Base-by-base conservation (phyloP, 2,113 vertebrate genomes). In the Cebidichthys violaceus region DNA sequence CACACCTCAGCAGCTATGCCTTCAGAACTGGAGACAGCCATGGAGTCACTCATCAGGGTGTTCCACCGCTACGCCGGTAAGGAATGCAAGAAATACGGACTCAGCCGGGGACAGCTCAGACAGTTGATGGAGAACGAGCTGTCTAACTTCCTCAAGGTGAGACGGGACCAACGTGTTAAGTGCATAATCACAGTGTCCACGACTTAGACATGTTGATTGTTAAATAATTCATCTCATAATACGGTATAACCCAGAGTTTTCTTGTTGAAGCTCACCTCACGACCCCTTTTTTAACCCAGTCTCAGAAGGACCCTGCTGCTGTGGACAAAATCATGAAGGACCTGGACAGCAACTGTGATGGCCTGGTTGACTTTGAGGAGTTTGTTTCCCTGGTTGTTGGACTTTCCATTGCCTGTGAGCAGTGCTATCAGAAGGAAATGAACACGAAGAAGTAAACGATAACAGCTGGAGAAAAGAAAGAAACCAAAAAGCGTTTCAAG, bases 321-420 rank as follows among this genome's bases (percentile, higher is more conserved):
- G 91, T 99, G 15, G 98, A 99, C 90, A 96, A 91, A 92, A 97
- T 99, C 86, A 97, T 99, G 97, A 97, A 95, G 86, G 97, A 99
- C 84, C 90, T 99, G 86, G 98, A 99, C 9, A 86, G 96, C 87
- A 97, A 99, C 0, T 83, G 96, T 0, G 98, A 99, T 0, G 97
- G 97, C 0, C 93, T 96, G 72, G 97, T 99, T 86, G 94, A 96
- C 90, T 99, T 99, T 94, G 96, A 98, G 88, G 98, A 99, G 89
- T 99, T 96, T 52, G 96, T 99, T 71, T 94, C 97, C 55, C 94
- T 99, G 90, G 97, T 99, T 87, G 97, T 97, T 0, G 96, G 96
- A 47, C 95, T 99, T 83, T 98, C 97, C 1, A 94, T 99, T 86
- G 97, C 97, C 62, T 99, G 98, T 80, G 98, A 99, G 93, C 95